Base-by-base conservation (phyloP, 2,113 vertebrate species). In the Calyptommatus sinebrachiatus region DNA sequence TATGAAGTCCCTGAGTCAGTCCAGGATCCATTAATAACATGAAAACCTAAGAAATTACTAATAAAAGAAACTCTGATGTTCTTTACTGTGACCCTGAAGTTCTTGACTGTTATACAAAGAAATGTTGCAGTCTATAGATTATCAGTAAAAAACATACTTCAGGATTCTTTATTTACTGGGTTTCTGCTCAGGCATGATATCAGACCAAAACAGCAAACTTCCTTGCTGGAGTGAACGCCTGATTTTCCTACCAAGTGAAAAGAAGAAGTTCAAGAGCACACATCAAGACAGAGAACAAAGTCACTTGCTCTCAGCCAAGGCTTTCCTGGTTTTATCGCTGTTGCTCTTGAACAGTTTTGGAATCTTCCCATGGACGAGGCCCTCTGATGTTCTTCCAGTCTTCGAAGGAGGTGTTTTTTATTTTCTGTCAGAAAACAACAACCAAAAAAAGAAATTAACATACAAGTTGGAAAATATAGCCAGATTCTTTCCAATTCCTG, bases 371-470 rank as follows among this genome's bases (percentile, higher is more conserved):
- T 35, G 94, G 96, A 71, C 97, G 93, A 9, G 98, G 97, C 22
- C 98, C 97, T 81, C 98, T 96, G 90, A 99, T 96, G 90, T 99
- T 99, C 89, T 92, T 96, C 98, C 98, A 99, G n/a, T 95, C 94
- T 1, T 97, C 94, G 90, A 97, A 86, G 71, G 95, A 83, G 7
- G 83, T 9, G 16, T 95, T 89, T 63, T 96, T 92, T 83, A 99
- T 72, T 91, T 97, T 99, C 98, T 99, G 92, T 66, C 91, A 26
- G 84, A 50, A 87, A 89, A 91, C 90, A 67, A 86, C 80, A 87
- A 87, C 63, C 77, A 66, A 20, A 8, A 69, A 41, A 28, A 70
- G 93, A 83, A 94, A 20, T 29, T 65, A 72, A 48, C 26, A 26
- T 8, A 50, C 11, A 72, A 21, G 12, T 16, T 4, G 61, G 50